These are phyloP conservation scores for Discoglossus pictus DNA, from an alignment of 2,797 vertebrate species.

Conservation along the genomic window DNA sequence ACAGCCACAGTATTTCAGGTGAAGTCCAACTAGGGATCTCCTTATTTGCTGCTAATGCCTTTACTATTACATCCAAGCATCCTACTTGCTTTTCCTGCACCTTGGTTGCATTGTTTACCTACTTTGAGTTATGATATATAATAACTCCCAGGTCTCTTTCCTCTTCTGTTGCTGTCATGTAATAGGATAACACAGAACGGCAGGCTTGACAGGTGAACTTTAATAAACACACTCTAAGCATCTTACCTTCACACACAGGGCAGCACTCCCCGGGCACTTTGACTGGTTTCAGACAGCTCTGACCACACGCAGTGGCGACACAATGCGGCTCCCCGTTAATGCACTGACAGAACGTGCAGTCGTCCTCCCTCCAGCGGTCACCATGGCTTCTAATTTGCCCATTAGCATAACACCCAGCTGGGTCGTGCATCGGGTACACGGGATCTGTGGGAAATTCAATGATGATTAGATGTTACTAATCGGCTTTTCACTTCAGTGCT, in stretches of 20 bases:
- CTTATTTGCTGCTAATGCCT: no score
- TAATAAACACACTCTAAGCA: neutral
- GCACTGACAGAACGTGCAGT: conserved; percentile 90
- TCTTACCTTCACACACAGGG: conserved; percentile 84
- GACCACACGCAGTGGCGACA: conserved; percentile 81
- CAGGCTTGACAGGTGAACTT: no score
- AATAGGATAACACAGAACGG: no score
- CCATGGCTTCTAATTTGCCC: conserved; percentile 85
- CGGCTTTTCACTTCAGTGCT: no score
- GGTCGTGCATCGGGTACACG: conserved; percentile 77
- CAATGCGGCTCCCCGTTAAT: conserved; percentile 82
- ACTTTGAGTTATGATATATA: no score
- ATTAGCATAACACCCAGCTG: conserved; percentile 84
- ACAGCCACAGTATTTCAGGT: no score
- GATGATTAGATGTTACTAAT: neutral
- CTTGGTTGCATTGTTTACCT: no score
- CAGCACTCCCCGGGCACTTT: conserved; percentile 88
- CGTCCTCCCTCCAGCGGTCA: conserved; percentile 88
- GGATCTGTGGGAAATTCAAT: conserved; percentile 72
- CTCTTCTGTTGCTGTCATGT: no score
- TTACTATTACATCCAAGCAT: no score
- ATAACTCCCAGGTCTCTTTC: no score
- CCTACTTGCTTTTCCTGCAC: no score
- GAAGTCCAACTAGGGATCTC: no score
- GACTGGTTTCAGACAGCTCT: conserved; percentile 84